These are phyloP conservation scores for Leptogaster cylindrica DNA, from an alignment of 2,888 invertebrate genomes.

Conservation along the genomic window DNA sequence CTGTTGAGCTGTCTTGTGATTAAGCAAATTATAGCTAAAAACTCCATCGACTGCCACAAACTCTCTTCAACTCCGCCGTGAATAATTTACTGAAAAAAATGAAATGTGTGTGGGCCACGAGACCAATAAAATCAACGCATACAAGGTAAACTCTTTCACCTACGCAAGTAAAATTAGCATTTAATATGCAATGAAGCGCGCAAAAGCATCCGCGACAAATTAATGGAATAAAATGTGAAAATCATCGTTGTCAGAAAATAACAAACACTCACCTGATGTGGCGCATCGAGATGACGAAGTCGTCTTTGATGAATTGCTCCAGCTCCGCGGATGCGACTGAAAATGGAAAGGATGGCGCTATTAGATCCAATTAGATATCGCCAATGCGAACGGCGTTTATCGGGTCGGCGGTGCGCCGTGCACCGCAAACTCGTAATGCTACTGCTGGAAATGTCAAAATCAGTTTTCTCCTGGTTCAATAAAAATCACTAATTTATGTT, in stretches of 20 bases:
- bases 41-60: not conserved
- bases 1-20: not conserved
- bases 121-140: not conserved
- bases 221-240: not conserved
- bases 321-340: constrained; percentile 60
- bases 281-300: constrained; percentile 61
- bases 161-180: constrained; percentile 21
- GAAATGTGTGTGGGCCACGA: constrained; percentile 9
- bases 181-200: constrained; percentile 1
- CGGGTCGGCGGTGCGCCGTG: not conserved
- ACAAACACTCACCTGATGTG: constrained; percentile 58
- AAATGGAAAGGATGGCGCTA: constrained; percentile 42
- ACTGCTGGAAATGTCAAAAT: constrained; percentile 23
- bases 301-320: constrained; percentile 61
- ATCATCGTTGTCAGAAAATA: not conserved
- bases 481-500: constrained; percentile 41
- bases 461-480: constrained; percentile 37
- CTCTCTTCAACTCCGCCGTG: not conserved
- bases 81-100: not conserved
- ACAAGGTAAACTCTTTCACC: constrained; percentile 17
- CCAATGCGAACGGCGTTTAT: not conserved
- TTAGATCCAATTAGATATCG: not conserved
- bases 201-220: not conserved
- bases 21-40: not conserved
- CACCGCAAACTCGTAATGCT: not conserved